phyloP scores from a whole-genome alignment of 1,140 invertebrate genomes.

The Aplysia californica region DNA sequence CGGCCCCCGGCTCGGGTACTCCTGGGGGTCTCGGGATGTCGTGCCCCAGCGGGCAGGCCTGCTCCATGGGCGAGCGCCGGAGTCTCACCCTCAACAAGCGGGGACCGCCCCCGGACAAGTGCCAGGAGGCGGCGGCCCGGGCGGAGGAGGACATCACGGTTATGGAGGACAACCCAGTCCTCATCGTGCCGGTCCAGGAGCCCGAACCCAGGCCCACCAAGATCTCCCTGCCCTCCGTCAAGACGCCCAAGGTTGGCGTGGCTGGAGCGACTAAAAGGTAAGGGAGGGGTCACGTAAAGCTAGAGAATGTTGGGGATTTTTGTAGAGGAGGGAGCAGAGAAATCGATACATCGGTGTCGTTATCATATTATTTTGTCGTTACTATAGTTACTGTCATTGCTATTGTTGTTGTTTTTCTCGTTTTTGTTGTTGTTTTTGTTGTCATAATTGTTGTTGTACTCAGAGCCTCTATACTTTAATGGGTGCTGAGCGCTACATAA shows the following conservation, averaged over 20 bases:
- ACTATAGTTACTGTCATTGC: too few relatives aligned
- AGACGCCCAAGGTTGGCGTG: conserved; percentile 23
- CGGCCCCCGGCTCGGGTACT: background rate
- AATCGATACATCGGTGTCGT: background rate
- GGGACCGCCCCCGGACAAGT: conserved; percentile 10
- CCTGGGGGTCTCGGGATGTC: conserved; percentile 4
- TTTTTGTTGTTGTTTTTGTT: too few relatives aligned
- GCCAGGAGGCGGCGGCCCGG: conserved; percentile 9
- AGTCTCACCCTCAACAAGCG: conserved; percentile 14
- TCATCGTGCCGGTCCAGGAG: conserved; percentile 23
- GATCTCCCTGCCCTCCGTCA: conserved; percentile 21
- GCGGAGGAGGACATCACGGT: conserved; percentile 28
- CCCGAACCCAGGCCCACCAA: conserved; percentile 19
- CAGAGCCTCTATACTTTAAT: too few relatives aligned
- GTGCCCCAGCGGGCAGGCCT: conserved; percentile 22
- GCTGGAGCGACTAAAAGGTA: conserved; percentile 26
- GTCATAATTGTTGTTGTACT: too few relatives aligned
- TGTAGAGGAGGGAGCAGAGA: background rate
- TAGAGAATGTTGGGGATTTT: background rate
- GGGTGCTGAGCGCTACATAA: too few relatives aligned
- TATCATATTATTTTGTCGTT: too few relatives aligned
- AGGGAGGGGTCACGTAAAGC: background rate
- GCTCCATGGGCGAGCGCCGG: conserved; percentile 27
- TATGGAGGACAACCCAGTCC: conserved; percentile 23
- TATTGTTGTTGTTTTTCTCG: too few relatives aligned